A percentile compares a stretch with the other conserved stretches of the same genome.
phyloP scores from a whole-genome alignment of 2,113 vertebrate species.

The Microcebus jonahi region DNA sequence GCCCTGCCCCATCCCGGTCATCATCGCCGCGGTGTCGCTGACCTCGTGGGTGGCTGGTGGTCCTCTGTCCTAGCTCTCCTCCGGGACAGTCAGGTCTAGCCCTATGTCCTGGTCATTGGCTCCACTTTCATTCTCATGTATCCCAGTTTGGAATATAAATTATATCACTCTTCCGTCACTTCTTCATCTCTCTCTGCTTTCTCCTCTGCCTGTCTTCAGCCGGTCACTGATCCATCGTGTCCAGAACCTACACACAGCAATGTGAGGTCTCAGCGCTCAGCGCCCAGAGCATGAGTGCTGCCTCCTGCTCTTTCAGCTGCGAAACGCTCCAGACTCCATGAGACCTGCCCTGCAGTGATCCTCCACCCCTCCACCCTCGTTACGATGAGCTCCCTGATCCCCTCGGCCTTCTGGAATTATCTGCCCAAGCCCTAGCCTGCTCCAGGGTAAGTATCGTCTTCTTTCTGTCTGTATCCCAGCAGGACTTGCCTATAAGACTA shows the following conservation, averaged over 20 bases:
- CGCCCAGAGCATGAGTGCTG: neutral
- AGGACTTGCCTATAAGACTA: neutral
- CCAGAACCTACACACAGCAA: fast-evolving
- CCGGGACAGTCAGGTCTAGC: too few species aligned
- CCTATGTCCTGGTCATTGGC: neutral
- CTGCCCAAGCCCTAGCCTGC: neutral
- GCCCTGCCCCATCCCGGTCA: neutral
- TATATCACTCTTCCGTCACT: neutral
- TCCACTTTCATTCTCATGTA: neutral
- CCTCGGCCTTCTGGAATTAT: fast-evolving
- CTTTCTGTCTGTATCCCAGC: neutral
- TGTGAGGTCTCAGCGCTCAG: neutral
- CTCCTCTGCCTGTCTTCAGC: neutral
- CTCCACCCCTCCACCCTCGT: too few species aligned
- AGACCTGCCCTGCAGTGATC: neutral
- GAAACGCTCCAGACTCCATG: neutral
- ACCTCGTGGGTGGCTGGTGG: neutral
- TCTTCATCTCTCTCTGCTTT: neutral
- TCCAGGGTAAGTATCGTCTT: neutral
- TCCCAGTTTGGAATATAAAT: neutral
- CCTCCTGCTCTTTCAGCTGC: too few species aligned
- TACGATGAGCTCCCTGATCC: fast-evolving
- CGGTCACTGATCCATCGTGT: too few species aligned
- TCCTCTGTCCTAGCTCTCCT: neutral
- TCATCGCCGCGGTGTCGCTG: too few species aligned